These are phyloP conservation scores for Chionis minor DNA, from an alignment of 2,113 vertebrate species.

Conservation along the genomic window DNA sequence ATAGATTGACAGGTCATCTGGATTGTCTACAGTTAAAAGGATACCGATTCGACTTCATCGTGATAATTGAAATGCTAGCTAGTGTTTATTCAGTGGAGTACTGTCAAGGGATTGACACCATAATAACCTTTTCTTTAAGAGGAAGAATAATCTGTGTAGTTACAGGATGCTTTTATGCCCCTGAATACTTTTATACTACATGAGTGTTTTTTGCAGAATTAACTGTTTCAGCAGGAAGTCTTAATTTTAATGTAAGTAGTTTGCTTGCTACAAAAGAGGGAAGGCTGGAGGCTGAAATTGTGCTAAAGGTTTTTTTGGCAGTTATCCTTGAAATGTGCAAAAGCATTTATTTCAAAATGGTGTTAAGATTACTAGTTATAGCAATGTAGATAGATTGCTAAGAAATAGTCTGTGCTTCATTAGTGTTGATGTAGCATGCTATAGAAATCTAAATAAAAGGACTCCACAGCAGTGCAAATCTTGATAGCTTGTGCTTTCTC, in stretches of 20 bases:
- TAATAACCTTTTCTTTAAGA: constrained; percentile 10
- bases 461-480: not conserved
- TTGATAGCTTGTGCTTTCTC: not conserved
- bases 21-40: not conserved
- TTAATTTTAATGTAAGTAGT: not conserved
- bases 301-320: not conserved
- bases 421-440: not conserved
- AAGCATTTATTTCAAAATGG: not conserved
- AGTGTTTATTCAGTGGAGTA: not conserved
- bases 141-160: not conserved
- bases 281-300: not conserved
- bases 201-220: not conserved
- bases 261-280: not conserved
- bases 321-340: not conserved
- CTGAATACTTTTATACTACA: not conserved
- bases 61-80: not conserved
- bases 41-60: not conserved
- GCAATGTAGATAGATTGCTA: not conserved
- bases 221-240: not conserved
- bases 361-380: not conserved
- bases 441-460: not conserved
- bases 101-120: not conserved
- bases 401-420: not conserved
- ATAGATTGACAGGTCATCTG: not conserved
- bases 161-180: not conserved